Conservation (phyloP, 2,113 vertebrate genomes). For the Poecile atricapillus region DNA sequence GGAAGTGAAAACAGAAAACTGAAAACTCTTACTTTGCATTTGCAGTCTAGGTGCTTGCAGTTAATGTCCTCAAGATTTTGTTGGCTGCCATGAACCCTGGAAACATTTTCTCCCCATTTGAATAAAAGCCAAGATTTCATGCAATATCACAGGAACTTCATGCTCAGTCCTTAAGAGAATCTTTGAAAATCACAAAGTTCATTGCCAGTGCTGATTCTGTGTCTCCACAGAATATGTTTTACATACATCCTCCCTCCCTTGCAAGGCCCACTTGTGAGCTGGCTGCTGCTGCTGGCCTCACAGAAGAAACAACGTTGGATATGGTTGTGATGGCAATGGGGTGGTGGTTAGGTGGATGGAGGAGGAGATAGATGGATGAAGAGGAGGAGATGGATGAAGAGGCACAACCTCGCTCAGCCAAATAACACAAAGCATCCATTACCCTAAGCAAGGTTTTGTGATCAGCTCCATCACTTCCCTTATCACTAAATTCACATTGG, state of each 20-base stretch:
- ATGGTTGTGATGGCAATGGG: neutral
- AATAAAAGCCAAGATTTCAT: neutral
- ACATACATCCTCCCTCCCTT: neutral
- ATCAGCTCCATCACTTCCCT: neutral
- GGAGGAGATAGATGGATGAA: too few relatives aligned
- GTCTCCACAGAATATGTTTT: neutral
- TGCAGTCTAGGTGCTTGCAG: neutral
- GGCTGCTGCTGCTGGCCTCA: neutral
- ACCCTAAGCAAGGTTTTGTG: neutral
- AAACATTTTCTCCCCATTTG: neutral
- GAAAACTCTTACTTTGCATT: neutral
- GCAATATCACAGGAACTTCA: neutral
- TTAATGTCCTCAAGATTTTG: neutral
- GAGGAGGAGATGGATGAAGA: neutral
- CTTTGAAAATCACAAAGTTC: neutral
- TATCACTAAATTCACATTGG: neutral
- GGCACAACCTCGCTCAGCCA: neutral
- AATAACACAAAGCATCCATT: neutral
- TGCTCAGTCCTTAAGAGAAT: neutral
- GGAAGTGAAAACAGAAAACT: neutral
- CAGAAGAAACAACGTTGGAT: neutral
- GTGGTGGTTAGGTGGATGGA: neutral
- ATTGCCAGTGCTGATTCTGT: neutral
- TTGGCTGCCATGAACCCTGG: neutral
- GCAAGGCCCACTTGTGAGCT: neutral